phyloP scores from a whole-genome alignment of 2,113 vertebrate species.

The Prunella himalayana region DNA sequence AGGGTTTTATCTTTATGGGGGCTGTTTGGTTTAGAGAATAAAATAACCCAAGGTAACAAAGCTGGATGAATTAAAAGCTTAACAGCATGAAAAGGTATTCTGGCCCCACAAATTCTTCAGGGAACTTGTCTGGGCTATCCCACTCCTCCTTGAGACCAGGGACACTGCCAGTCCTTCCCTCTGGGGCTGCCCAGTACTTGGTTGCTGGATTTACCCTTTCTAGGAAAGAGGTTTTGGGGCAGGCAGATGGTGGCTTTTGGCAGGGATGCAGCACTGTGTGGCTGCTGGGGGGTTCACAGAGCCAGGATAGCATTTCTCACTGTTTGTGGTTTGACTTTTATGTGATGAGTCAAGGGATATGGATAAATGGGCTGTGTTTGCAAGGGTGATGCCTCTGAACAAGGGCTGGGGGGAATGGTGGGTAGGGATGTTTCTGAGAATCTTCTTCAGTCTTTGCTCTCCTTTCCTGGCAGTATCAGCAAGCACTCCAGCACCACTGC shows the following conservation, averaged over 20 bases:
- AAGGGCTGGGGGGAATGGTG: background rate
- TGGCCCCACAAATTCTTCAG: slow-evolving; percentile 24
- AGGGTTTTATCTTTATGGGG: background rate
- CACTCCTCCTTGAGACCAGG: background rate
- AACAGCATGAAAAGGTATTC: slow-evolving; percentile 58
- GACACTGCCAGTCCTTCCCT: background rate
- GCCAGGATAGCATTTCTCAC: background rate
- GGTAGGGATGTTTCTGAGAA: slow-evolving; percentile 8
- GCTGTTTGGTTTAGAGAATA: background rate
- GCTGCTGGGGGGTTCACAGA: background rate
- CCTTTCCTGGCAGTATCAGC: slow-evolving; percentile 11
- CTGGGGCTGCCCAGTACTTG: accelerated
- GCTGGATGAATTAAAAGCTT: slow-evolving; percentile 69
- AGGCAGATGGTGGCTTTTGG: background rate
- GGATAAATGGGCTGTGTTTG: background rate
- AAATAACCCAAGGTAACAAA: slow-evolving; percentile 55
- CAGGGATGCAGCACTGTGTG: background rate
- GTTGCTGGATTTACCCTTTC: background rate
- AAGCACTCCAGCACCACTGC: background rate
- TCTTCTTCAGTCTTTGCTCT: background rate
- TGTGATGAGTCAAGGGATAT: background rate
- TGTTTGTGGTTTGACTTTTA: background rate
- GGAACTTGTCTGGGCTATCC: slow-evolving; percentile 27
- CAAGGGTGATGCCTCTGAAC: background rate
- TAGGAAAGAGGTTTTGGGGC: background rate